phyloP scores from a whole-genome alignment of 2,888 invertebrate species.

The Sthenelais limicola region DNA sequence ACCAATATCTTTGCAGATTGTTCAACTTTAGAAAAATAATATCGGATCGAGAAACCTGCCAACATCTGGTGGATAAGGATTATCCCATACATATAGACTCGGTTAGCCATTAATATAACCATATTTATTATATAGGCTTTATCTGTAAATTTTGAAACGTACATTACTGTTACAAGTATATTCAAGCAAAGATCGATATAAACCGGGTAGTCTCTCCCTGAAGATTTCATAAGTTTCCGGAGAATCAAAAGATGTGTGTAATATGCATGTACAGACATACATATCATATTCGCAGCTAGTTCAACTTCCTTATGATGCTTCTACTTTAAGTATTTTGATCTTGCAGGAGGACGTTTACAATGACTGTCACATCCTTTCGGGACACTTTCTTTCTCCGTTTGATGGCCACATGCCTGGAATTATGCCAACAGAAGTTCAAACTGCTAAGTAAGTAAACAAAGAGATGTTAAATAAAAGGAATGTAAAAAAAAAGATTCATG shows the following conservation, averaged over 20 bases:
- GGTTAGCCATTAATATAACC: slow-evolving; percentile 75
- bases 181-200: too few relatives aligned
- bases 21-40: slow-evolving; percentile 92
- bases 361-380: slow-evolving; percentile 78
- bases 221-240: too few relatives aligned
- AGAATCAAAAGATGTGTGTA: too few relatives aligned
- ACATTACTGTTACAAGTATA: too few relatives aligned
- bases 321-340: too few relatives aligned
- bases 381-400: slow-evolving; percentile 89
- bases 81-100: slow-evolving; percentile 91
- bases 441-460: slow-evolving; percentile 82
- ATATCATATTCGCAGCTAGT: too few relatives aligned
- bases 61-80: slow-evolving; percentile 83
- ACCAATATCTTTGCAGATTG: slow-evolving; percentile 79
- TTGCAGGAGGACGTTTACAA: slow-evolving; percentile 80
- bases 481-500: too few relatives aligned
- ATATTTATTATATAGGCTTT: background rate
- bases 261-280: too few relatives aligned
- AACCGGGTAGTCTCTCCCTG: too few relatives aligned
- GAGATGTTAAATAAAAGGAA: too few relatives aligned
- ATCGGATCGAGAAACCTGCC: slow-evolving; percentile 86
- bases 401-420: slow-evolving; percentile 87
- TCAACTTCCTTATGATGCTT: too few relatives aligned
- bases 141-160: background rate
- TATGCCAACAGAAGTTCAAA: slow-evolving; percentile 86